Evolutionary conservation across 1,140 invertebrate genomes (phyloP).

Genomic region (Paracyclopina nana): DNA sequence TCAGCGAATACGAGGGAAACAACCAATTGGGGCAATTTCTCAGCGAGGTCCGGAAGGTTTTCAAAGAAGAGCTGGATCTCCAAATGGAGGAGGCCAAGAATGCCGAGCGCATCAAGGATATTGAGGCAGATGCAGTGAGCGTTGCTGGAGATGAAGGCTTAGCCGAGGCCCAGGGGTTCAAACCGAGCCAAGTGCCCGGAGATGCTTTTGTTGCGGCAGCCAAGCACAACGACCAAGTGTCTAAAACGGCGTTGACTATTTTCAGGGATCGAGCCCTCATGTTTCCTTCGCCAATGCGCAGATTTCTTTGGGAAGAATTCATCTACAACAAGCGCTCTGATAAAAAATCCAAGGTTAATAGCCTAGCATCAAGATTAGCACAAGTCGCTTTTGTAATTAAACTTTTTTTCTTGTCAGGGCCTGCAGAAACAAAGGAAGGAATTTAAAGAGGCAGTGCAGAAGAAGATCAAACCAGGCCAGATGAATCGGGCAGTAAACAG

Average conservation of each 20-base stretch:
- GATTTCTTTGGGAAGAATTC: neutral
- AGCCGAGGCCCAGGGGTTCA: neutral
- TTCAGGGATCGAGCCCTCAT: neutral
- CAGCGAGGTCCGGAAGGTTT: neutral
- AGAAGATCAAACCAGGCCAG: neutral
- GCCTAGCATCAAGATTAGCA: neutral
- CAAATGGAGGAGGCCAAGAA: neutral
- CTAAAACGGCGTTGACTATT: neutral
- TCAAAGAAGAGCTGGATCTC: neutral
- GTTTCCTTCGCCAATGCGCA: neutral
- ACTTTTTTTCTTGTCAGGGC: neutral
- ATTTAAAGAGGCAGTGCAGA: neutral
- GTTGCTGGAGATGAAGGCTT: neutral
- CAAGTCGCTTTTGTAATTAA: neutral
- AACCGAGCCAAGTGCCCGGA: neutral
- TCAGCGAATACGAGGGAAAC: neutral
- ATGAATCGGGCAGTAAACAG: neutral
- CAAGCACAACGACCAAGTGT: neutral
- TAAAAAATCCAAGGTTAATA: neutral
- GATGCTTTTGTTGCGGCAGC: neutral
- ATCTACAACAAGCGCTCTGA: neutral
- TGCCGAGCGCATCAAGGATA: neutral
- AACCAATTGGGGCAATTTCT: neutral
- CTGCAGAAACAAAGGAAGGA: neutral
- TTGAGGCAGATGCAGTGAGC: neutral